Evolutionary conservation across 2,888 invertebrate genomes (phyloP).

Genomic region (Plemyria rubiginata): DNA sequence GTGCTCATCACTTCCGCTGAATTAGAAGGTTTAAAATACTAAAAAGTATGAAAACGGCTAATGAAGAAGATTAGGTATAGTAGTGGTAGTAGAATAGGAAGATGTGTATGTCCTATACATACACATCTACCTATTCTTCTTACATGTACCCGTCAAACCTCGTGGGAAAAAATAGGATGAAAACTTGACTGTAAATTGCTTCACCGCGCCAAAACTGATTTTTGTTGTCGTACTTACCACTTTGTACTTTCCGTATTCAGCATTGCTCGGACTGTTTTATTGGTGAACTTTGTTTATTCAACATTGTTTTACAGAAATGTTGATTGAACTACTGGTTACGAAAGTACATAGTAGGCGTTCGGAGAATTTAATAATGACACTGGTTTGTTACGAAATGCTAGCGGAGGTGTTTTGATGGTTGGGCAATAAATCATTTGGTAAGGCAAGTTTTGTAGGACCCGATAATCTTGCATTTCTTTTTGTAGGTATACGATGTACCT

Average conservation of each 20-base stretch:
- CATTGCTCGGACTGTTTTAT: conserved; percentile 18
- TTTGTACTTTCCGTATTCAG: conserved; percentile 20
- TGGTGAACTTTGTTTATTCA: conserved; percentile 21
- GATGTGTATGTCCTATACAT: neutral
- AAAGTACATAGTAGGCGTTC: conserved; percentile 42
- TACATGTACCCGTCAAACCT: neutral
- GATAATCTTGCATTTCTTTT: too few species aligned
- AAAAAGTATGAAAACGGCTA: too few species aligned
- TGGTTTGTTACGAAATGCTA: conserved; percentile 37
- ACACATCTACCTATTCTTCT: neutral
- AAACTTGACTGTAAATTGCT: conserved; percentile 13
- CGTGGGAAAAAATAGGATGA: conserved; percentile 13
- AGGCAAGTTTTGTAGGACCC: conserved; percentile 3
- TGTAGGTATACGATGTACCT: too few species aligned
- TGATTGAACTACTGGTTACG: conserved; percentile 31
- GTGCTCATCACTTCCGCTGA: too few species aligned
- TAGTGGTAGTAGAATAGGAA: too few species aligned
- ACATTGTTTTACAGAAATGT: conserved; percentile 29
- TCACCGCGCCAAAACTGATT: conserved; percentile 18
- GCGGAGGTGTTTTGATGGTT: conserved; percentile 28
- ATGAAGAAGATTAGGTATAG: too few species aligned
- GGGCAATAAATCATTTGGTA: conserved; percentile 25
- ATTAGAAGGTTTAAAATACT: too few species aligned
- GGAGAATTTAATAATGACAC: conserved; percentile 40
- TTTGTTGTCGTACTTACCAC: conserved; percentile 9